Percentiles rank a stretch among this genome's conserved stretches.
These are phyloP conservation scores for Pseudobourletiella spinata DNA, from an alignment of 1,140 invertebrate genomes.

Conservation along the genomic window DNA sequence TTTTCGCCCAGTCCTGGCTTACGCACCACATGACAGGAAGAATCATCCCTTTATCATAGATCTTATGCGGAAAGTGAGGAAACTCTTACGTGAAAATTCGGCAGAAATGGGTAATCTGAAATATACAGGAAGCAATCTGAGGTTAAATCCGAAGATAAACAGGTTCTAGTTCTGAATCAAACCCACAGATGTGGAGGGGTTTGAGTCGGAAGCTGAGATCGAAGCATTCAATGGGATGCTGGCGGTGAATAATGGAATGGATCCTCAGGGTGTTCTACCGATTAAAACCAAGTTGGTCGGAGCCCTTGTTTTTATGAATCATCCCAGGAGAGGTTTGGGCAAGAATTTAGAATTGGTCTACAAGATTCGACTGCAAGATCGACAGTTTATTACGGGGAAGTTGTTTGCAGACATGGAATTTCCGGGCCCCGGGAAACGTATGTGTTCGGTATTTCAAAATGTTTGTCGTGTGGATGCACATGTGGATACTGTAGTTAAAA, in stretches of 20 bases:
- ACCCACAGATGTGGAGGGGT: conserved; percentile 8
- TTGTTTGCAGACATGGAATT: conserved; percentile 6
- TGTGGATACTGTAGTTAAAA: too few relatives aligned
- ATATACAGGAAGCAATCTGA: too few relatives aligned
- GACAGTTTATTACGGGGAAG: conserved; percentile 10
- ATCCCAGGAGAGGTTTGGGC: background rate
- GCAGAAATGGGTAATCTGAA: background rate
- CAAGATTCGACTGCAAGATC: conserved; percentile 4
- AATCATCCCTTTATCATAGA: background rate
- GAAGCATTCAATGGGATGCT: conserved; percentile 4
- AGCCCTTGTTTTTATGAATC: conserved; percentile 10
- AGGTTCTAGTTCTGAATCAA: too few relatives aligned
- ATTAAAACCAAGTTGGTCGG: background rate
- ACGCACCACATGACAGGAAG: background rate
- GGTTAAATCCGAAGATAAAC: too few relatives aligned
- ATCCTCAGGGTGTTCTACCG: background rate
- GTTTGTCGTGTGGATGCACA: too few relatives aligned
- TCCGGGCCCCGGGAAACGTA: conserved; percentile 15
- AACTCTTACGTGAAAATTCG: background rate
- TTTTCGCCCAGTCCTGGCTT: background rate
- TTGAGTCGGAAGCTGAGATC: conserved; percentile 8
- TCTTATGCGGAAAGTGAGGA: background rate
- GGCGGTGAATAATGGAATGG: background rate
- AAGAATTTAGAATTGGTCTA: conserved; percentile 1
- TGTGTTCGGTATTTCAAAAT: too few relatives aligned